Percentiles rank a stretch among this genome's conserved stretches.
phyloP scores from a whole-genome alignment of 2,113 vertebrate genomes.

The Amblyornis subalaris region DNA sequence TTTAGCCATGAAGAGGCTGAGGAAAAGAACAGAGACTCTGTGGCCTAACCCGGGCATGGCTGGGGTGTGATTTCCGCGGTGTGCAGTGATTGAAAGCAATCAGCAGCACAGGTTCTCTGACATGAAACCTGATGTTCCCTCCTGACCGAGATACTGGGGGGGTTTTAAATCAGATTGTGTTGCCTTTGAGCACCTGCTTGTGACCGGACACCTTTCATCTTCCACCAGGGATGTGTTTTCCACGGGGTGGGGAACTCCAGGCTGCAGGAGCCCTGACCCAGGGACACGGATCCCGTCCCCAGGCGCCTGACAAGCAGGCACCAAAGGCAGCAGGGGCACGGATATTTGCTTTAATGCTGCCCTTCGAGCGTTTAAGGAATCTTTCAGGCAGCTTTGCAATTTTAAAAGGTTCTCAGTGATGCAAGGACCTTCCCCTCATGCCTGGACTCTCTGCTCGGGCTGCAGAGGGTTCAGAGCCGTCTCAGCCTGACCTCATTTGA shows the following conservation, averaged over 20 bases:
- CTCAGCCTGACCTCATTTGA: background rate
- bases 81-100: conserved; percentile 46
- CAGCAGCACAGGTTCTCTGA: background rate
- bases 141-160: fast-evolving
- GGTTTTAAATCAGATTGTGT: background rate
- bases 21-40: background rate
- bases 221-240: background rate
- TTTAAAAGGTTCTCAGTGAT: background rate
- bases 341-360: background rate
- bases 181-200: background rate
- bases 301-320: background rate
- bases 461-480: background rate
- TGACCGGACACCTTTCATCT: background rate
- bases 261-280: background rate
- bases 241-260: background rate
- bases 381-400: background rate
- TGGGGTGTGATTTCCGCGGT: conserved; percentile 29
- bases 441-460: background rate
- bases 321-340: background rate
- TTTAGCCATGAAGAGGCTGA: background rate
- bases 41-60: background rate
- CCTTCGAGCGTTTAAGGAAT: background rate
- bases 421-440: background rate
- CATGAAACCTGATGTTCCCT: background rate
- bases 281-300: background rate